phyloP scores from a whole-genome alignment of 1,140 invertebrate species.

The Rhagoletis pomonella region DNA sequence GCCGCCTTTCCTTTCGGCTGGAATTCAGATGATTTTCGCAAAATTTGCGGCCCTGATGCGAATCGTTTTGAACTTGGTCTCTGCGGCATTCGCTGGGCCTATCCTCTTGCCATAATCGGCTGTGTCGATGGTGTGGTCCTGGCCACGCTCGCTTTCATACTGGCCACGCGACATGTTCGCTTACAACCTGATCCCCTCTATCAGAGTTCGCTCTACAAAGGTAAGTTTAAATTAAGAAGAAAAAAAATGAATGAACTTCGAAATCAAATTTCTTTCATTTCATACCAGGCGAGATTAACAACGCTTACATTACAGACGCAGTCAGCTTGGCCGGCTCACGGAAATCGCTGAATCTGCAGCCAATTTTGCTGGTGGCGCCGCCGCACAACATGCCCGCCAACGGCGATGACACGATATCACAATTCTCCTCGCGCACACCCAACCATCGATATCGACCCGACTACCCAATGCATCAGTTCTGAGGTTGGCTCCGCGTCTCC shows the following conservation, averaged over 20 bases:
- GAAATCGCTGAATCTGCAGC: conserved; percentile 90
- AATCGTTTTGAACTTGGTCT: conserved; percentile 84
- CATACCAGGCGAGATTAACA: conserved; percentile 88
- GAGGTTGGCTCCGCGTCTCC: neutral
- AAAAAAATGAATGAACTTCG: neutral
- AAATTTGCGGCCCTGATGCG: conserved; percentile 89
- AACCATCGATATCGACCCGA: conserved; percentile 75
- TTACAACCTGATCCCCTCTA: conserved; percentile 88
- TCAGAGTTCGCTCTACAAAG: conserved; percentile 79
- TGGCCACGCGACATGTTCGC: conserved; percentile 91
- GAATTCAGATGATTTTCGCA: conserved; percentile 87
- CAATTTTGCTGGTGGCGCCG: conserved; percentile 79
- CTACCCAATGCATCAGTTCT: conserved; percentile 62
- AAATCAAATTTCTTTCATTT: conserved; percentile 55
- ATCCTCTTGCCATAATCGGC: conserved; percentile 92
- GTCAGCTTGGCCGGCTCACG: conserved; percentile 87
- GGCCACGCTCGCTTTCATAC: conserved; percentile 92
- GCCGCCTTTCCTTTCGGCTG: conserved; percentile 95
- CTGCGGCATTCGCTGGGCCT: conserved; percentile 96
- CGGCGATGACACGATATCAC: conserved; percentile 81
- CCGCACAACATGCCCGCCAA: conserved; percentile 63
- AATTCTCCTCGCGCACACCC: conserved; percentile 83
- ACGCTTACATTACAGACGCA: conserved; percentile 86
- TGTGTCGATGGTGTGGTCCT: conserved; percentile 93
- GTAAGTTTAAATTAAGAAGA: conserved; percentile 67